These are phyloP conservation scores for Muscicapa striata DNA, from an alignment of 2,797 vertebrate species.

Conservation along the genomic window DNA sequence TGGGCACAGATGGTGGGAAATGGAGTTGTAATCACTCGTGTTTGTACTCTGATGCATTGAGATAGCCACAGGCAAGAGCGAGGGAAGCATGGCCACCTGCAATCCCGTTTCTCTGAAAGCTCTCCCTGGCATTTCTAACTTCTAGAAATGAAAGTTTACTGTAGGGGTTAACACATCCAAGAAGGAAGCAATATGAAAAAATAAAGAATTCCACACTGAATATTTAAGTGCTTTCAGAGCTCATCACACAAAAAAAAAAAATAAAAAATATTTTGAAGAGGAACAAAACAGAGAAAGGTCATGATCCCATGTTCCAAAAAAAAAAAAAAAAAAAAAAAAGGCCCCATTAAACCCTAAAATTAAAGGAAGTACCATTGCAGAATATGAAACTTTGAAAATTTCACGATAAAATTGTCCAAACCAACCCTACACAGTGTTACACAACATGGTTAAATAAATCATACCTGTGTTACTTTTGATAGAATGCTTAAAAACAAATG, in stretches of 20 bases:
- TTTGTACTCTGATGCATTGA: neutral
- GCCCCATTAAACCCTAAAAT: neutral
- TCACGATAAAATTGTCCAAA: neutral
- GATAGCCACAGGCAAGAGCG: neutral
- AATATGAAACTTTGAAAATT: neutral
- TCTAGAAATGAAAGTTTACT: neutral
- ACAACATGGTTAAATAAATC: neutral
- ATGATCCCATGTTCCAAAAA: neutral
- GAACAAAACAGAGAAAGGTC: neutral
- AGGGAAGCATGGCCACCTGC: neutral
- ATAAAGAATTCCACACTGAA: neutral
- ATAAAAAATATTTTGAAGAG: neutral
- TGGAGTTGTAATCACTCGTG: neutral
- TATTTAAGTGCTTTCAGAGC: neutral
- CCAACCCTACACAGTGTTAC: neutral
- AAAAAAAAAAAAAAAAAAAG: too few species aligned
- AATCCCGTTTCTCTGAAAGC: neutral
- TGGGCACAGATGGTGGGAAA: neutral
- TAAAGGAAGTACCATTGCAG: neutral
- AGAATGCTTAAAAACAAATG: neutral
- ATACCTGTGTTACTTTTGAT: neutral
- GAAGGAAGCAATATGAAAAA: neutral
- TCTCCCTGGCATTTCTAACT: neutral
- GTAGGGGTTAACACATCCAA: neutral
- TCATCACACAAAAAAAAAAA: neutral